A percentile compares a stretch with the other conserved stretches of the same genome.
These are phyloP conservation scores for Rynchops niger DNA, from an alignment of 2,113 vertebrate species.

Conservation along the genomic window DNA sequence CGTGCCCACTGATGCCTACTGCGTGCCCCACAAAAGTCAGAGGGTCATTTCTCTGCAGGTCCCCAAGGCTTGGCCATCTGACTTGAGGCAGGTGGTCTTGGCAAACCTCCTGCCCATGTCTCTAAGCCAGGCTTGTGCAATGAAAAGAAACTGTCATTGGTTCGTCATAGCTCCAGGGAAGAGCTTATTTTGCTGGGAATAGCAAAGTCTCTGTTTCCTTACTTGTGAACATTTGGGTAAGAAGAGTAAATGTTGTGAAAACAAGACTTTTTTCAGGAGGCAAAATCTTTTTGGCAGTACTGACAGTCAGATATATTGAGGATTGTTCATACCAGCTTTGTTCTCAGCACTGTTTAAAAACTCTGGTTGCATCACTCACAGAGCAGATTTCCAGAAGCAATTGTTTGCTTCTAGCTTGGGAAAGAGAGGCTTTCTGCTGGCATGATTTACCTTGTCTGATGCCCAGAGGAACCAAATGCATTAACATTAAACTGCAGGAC, in stretches of 20 bases:
- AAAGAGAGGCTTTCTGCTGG: background rate
- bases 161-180: background rate
- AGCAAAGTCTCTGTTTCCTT: background rate
- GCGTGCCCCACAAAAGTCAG: background rate
- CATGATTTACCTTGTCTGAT: background rate
- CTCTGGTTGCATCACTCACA: background rate
- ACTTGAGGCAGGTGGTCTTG: background rate
- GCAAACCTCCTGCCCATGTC: background rate
- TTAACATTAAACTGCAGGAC: background rate
- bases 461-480: background rate
- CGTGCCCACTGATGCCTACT: background rate
- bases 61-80: background rate
- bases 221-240: background rate
- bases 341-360: slow-evolving; percentile 9
- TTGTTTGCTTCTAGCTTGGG: background rate
- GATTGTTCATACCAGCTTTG: background rate
- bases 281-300: background rate
- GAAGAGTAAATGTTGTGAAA: slow-evolving; percentile 8
- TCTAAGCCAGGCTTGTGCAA: background rate
- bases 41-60: background rate
- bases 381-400: background rate
- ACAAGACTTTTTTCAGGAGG: background rate
- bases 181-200: background rate
- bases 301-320: background rate
- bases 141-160: background rate